A percentile compares a stretch with the other conserved stretches of the same genome.
Evolutionary conservation across 2,888 invertebrate species (phyloP).

Genomic region (Spisula solida): DNA sequence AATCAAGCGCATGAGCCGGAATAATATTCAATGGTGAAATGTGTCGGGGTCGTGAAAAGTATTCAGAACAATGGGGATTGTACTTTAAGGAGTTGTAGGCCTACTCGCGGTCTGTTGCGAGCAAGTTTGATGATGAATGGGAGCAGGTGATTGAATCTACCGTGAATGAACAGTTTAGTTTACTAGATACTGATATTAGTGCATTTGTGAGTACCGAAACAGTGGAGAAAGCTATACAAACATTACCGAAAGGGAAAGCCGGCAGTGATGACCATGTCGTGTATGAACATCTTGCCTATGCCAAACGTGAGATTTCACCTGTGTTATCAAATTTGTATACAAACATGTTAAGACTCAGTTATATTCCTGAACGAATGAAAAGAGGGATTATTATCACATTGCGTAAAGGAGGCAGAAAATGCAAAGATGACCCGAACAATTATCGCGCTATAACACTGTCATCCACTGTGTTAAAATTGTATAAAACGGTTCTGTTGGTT

Average conservation of each 20-base stretch:
- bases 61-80: background rate
- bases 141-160: background rate
- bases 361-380: background rate
- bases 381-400: background rate
- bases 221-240: background rate
- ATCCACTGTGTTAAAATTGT: too few relatives aligned
- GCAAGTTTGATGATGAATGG: background rate
- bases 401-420: background rate
- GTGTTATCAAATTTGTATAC: background rate
- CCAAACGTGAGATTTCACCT: background rate
- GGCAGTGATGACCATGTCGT: background rate
- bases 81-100: background rate
- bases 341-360: background rate
- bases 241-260: background rate
- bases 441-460: background rate
- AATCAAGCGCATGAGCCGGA: background rate
- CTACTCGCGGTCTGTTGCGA: background rate
- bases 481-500: too few relatives aligned
- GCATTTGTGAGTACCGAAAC: background rate
- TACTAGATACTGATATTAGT: background rate
- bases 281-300: background rate
- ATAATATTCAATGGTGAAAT: background rate
- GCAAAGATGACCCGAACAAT: background rate
- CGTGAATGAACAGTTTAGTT: background rate
- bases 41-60: background rate